Conservation (phyloP, 2,888 invertebrate genomes). For the Andrena bucephala region DNA sequence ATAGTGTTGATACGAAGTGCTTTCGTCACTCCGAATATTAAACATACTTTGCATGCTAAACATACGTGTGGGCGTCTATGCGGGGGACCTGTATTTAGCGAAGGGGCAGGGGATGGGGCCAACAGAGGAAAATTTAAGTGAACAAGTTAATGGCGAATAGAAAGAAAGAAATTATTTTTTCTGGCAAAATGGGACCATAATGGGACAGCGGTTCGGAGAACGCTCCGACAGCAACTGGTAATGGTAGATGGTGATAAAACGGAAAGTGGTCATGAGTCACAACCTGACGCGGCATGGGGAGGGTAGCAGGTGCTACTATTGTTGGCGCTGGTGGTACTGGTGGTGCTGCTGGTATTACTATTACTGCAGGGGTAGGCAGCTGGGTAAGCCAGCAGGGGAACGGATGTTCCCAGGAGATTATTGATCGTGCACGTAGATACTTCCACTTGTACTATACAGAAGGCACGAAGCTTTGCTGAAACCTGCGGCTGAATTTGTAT, state of each 20-base stretch:
- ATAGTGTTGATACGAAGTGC: too few relatives aligned
- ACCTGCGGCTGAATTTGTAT: slow-evolving; percentile 11
- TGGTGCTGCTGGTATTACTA: slow-evolving; percentile 69
- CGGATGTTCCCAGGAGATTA: slow-evolving; percentile 84
- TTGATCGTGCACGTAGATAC: slow-evolving; percentile 81
- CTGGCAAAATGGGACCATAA: too few relatives aligned
- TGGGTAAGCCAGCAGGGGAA: slow-evolving; percentile 72
- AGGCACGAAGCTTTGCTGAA: slow-evolving; percentile 48
- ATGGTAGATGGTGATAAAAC: slow-evolving; percentile 28
- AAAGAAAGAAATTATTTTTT: too few relatives aligned
- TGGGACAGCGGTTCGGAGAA: neutral
- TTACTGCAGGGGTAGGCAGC: slow-evolving; percentile 57
- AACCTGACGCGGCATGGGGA: slow-evolving; percentile 63
- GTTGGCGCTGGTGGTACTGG: slow-evolving; percentile 68
- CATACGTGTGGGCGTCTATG: too few relatives aligned
- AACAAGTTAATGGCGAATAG: too few relatives aligned
- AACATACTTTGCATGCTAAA: too few relatives aligned
- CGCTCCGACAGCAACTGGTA: slow-evolving; percentile 4
- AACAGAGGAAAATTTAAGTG: too few relatives aligned
- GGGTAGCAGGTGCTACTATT: slow-evolving; percentile 71
- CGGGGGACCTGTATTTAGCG: too few relatives aligned
- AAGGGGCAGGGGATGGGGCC: too few relatives aligned
- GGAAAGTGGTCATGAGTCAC: slow-evolving; percentile 68
- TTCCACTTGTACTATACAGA: slow-evolving; percentile 72
- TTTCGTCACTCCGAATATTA: too few relatives aligned